Percentiles rank a stretch among this genome's conserved stretches.
These are phyloP conservation scores for Ptilonorhynchus violaceus DNA, from an alignment of 2,113 vertebrate genomes.

Conservation along the genomic window DNA sequence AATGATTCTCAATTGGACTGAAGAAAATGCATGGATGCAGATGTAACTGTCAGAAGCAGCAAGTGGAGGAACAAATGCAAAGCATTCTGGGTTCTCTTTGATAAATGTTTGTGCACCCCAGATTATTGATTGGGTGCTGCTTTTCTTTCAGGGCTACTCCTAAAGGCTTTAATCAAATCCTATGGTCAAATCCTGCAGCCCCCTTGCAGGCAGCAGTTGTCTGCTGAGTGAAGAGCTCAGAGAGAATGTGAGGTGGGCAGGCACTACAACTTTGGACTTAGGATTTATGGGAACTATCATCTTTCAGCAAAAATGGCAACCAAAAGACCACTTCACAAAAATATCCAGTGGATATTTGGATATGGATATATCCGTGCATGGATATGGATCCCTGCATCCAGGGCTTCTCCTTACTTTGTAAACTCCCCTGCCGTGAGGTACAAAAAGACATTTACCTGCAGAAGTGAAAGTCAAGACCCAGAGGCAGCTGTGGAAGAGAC, in stretches of 20 bases:
- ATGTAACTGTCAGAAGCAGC: background rate
- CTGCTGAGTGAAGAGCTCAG: background rate
- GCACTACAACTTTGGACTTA: background rate
- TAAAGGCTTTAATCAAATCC: background rate
- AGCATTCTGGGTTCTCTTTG: background rate
- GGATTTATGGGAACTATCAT: background rate
- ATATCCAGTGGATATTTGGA: too few relatives aligned
- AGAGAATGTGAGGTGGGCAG: background rate
- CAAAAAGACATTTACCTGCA: background rate
- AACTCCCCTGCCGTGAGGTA: background rate
- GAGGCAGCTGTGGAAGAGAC: background rate
- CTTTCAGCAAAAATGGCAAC: background rate
- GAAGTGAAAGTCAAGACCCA: background rate
- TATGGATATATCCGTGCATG: too few relatives aligned
- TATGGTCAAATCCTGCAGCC: background rate
- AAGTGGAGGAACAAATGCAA: background rate
- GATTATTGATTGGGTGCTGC: background rate
- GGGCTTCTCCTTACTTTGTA: background rate
- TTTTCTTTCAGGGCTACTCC: background rate
- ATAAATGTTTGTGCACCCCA: background rate
- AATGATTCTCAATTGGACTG: background rate
- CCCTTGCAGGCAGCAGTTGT: background rate
- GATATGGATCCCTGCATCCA: background rate
- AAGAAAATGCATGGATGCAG: slow-evolving; percentile 9
- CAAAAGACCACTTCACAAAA: background rate